Base-by-base conservation (phyloP, 2,113 vertebrate genomes). In the Blennius ocellaris region DNA sequence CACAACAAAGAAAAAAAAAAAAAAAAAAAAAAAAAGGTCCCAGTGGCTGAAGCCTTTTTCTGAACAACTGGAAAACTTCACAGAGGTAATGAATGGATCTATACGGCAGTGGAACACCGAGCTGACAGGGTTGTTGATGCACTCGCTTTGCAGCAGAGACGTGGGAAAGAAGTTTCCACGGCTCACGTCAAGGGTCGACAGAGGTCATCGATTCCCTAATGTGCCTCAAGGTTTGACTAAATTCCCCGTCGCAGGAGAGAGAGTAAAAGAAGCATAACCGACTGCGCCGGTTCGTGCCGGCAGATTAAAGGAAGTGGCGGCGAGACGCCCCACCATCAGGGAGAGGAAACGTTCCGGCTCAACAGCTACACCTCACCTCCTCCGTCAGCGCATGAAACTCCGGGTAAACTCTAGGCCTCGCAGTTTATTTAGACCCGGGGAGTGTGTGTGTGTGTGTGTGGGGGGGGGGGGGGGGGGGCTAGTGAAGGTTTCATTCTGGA, bases 151-250 rank as follows among this genome's bases (percentile, higher is more conserved):
- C 54, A 73, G 11, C 43, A 49, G 7, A 30, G 12, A 38, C 12
- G 0, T 51, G 15, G 65, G 17, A 8, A 17, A 11, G 17, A 40
- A 38, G 17, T 10, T 44, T 12, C 41, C 12, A 12, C 14, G 40
- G 44, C 45, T 67, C 14, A 52, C 43, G 41, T 60, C 56, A 17
- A 57, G 62, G 43, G 21, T 15, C 43, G 64, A 49, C 37, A 45
- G 70, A 68, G 76, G 36, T 75, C 44, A 60, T 14, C 64, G 69
- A 66, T 76, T 76, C 47, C 11, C 47, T 62, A 69, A 76, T 80
- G 60, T 47, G 50, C 51, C 70, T 74, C 56, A 40, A 40, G 48
- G 78, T 72, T 40, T 37, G 47, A 48, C 43, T 43, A 52, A 52
- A 50, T 66, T 61, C 30, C 51, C 40, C 21, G 4, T 4, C n/a